A percentile compares a stretch with the other conserved stretches of the same genome.
These are phyloP conservation scores for Metallyticus violacea DNA, from an alignment of 2,888 invertebrate species.

Conservation along the genomic window DNA sequence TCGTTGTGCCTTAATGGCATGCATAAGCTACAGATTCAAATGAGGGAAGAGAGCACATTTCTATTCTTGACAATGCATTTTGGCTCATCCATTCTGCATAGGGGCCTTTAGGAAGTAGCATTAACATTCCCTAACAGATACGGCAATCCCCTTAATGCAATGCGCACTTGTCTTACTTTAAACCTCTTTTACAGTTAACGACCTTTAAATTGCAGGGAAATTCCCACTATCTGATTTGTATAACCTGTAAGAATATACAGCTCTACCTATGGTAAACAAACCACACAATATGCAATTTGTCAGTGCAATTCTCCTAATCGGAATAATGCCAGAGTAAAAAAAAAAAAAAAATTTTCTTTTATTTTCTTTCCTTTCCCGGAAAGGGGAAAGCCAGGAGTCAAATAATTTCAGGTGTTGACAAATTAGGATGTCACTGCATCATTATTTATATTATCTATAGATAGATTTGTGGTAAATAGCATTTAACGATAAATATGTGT, in stretches of 20 bases:
- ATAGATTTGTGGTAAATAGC: no score
- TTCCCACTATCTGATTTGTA: background rate
- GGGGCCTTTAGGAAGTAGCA: background rate
- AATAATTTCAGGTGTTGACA: no score
- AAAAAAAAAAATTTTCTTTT: no score
- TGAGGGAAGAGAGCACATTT: background rate
- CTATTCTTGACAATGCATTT: background rate
- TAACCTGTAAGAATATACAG: background rate
- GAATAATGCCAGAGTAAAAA: no score
- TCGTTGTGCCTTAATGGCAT: background rate
- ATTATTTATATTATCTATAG: no score
- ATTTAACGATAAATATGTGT: no score
- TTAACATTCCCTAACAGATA: background rate
- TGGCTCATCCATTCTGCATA: background rate
- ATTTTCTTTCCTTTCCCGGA: no score
- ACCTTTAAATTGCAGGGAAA: background rate
- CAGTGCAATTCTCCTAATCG: no score
- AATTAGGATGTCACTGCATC: no score
- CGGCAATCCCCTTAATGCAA: background rate
- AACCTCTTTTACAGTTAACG: background rate
- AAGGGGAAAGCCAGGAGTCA: no score
- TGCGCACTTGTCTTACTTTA: background rate
- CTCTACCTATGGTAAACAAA: background rate
- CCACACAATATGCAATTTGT: background rate
- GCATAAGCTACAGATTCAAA: background rate